Conservation (phyloP, 2,797 vertebrate genomes). For the Urocyon cinereoargenteus region DNA sequence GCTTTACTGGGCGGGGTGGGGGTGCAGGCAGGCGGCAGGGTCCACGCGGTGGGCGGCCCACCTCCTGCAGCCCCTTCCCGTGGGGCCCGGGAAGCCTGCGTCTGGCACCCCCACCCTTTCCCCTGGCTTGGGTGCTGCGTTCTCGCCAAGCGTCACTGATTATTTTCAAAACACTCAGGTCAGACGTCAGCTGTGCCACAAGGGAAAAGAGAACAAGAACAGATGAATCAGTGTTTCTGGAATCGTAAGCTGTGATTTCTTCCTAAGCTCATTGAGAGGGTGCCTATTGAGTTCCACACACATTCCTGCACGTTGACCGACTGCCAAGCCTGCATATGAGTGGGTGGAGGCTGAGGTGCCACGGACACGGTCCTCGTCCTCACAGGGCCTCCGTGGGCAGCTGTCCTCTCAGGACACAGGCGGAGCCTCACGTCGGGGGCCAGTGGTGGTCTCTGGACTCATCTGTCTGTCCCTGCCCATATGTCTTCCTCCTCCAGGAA, state of each 20-base stretch:
- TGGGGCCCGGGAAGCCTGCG: background rate
- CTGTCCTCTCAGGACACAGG: background rate
- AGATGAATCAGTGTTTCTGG: slow-evolving; percentile 68
- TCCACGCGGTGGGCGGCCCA: fast-evolving
- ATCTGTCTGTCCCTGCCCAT: background rate
- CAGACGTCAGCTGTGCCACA: slow-evolving; percentile 30
- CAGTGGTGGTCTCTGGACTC: background rate
- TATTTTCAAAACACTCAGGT: slow-evolving; percentile 12
- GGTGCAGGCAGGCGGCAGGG: background rate
- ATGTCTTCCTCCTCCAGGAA: background rate
- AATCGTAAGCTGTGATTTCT: slow-evolving; percentile 51
- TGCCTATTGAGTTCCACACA: background rate
- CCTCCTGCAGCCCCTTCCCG: background rate
- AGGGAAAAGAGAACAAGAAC: slow-evolving; percentile 62
- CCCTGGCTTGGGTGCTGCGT: background rate
- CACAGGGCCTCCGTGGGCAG: background rate
- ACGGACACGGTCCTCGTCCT: background rate
- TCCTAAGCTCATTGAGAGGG: slow-evolving; percentile 39
- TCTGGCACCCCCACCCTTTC: background rate
- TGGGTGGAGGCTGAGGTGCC: background rate
- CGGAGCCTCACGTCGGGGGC: background rate
- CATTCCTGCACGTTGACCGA: background rate
- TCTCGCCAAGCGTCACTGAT: background rate
- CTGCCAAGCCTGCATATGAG: background rate
- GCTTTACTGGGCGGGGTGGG: background rate